Conservation (phyloP, 2,888 invertebrate species). For the Parnassius glacialis region DNA sequence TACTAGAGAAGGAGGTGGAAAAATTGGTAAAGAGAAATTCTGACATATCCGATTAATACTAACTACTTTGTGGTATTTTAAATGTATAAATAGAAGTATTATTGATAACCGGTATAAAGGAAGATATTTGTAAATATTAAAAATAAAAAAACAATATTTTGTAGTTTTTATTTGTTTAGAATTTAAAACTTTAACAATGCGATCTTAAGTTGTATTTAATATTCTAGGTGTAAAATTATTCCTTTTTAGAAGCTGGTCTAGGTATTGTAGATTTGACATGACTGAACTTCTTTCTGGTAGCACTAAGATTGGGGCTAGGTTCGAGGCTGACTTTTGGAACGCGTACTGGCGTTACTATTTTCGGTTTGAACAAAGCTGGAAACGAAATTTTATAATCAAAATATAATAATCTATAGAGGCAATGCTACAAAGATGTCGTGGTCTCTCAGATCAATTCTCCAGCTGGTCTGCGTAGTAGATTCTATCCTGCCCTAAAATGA, state of each 20-base stretch:
- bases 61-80: slow-evolving; percentile 9
- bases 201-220: slow-evolving; percentile 2
- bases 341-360: slow-evolving; percentile 52
- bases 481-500: too few relatives aligned
- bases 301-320: slow-evolving; percentile 52
- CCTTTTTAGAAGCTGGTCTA: slow-evolving; percentile 52
- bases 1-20: slow-evolving; percentile 63
- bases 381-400: slow-evolving; percentile 28
- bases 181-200: slow-evolving; percentile 4
- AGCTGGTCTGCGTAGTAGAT: too few relatives aligned
- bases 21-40: slow-evolving; percentile 56
- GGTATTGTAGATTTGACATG: slow-evolving; percentile 74
- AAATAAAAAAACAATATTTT: slow-evolving; percentile 16
- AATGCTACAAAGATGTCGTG: too few relatives aligned
- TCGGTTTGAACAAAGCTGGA: slow-evolving; percentile 60
- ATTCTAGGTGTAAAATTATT: slow-evolving; percentile 35
- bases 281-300: slow-evolving; percentile 61
- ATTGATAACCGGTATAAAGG: not conserved
- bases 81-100: not conserved
- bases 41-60: slow-evolving; percentile 44
- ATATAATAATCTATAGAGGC: not conserved
- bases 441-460: too few relatives aligned
- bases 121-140: slow-evolving; percentile 15
- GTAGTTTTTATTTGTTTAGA: slow-evolving; percentile 12
- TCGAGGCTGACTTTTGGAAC: slow-evolving; percentile 41